These are phyloP conservation scores for Drosophila formosana DNA, from an alignment of 2,888 invertebrate species.

Conservation along the genomic window DNA sequence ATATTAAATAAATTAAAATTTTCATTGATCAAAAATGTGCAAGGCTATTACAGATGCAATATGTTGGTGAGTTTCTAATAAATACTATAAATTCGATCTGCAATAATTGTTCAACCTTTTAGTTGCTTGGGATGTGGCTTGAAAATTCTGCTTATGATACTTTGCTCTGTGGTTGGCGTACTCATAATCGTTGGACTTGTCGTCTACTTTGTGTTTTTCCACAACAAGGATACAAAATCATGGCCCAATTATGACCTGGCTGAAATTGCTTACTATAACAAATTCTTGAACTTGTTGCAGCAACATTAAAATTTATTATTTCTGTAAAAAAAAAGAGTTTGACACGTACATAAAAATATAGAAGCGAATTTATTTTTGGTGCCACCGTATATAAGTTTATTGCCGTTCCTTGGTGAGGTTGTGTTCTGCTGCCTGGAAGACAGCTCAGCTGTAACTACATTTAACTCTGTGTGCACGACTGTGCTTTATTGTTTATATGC, in stretches of 20 bases:
- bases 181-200: not conserved
- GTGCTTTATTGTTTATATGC: conserved; percentile 43
- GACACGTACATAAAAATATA: not conserved
- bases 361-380: not conserved
- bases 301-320: not conserved
- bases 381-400: not conserved
- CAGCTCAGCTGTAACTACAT: conserved; percentile 26
- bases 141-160: not conserved
- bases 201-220: conserved; percentile 16
- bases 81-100: not conserved
- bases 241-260: not conserved
- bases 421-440: conserved; percentile 6
- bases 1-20: not conserved
- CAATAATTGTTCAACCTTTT: not conserved
- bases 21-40: not conserved
- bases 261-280: not conserved
- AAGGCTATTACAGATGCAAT: not conserved
- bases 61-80: conserved; percentile 12
- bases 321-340: not conserved
- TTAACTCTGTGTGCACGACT: conserved; percentile 20
- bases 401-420: not conserved
- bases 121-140: conserved; percentile 6
- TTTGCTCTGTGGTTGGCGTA: not conserved
- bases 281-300: not conserved
- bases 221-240: not conserved